These are phyloP conservation scores for Sapayoa aenigma DNA, from an alignment of 2,113 vertebrate genomes.

Conservation along the genomic window DNA sequence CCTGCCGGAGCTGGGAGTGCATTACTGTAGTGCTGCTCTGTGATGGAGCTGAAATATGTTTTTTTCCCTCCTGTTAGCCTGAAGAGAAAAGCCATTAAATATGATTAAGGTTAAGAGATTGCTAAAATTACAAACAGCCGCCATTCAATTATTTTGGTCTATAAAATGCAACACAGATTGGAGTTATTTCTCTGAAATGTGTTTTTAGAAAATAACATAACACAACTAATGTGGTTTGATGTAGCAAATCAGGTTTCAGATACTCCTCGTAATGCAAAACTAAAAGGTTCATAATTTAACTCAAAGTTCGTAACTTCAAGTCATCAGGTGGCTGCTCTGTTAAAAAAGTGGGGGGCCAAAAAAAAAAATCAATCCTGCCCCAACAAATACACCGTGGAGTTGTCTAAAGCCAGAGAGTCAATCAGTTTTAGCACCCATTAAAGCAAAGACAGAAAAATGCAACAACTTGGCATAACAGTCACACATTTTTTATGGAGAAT, in stretches of 20 bases:
- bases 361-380: constrained; percentile 54
- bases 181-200: constrained; percentile 83
- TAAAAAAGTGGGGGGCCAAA: constrained; percentile 19
- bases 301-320: constrained; percentile 71
- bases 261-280: constrained; percentile 71
- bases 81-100: constrained; percentile 86
- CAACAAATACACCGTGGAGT: constrained; percentile 48
- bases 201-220: constrained; percentile 82
- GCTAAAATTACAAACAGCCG: constrained; percentile 84
- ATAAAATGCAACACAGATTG: constrained; percentile 81
- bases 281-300: constrained; percentile 79
- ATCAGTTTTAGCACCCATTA: constrained; percentile 72
- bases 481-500: not conserved
- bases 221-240: constrained; percentile 80
- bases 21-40: constrained; percentile 48
- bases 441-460: constrained; percentile 42
- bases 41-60: constrained; percentile 68
- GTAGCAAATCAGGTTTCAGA: constrained; percentile 79
- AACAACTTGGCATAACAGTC: constrained; percentile 20
- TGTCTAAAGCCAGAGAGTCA: constrained; percentile 49
- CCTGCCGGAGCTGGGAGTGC: constrained; percentile 70
- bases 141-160: constrained; percentile 85
- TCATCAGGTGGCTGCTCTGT: constrained; percentile 43
- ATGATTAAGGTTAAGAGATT: constrained; percentile 87
- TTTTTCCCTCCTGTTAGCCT: constrained; percentile 77